Conservation (phyloP, 2,888 invertebrate species). For the Nasonovia ribisnigri region DNA sequence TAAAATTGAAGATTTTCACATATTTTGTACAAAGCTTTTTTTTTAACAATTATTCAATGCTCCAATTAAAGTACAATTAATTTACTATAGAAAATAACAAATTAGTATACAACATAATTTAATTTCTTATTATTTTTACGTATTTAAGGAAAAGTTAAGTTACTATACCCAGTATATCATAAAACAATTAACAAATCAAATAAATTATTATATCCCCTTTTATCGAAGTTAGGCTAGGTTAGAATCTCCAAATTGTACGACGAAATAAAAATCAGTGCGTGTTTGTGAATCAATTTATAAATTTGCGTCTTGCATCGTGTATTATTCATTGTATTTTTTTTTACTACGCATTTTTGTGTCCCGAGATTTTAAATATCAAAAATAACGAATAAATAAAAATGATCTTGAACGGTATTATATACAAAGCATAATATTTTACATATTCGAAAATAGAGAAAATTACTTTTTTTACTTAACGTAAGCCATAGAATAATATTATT, state of each 20-base stretch:
- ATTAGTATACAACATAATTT: not conserved
- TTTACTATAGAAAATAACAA: not conserved
- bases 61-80: not conserved
- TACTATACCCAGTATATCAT: not conserved
- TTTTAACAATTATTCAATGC: not conserved
- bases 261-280: not conserved
- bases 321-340: not conserved
- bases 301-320: not conserved
- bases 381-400: not conserved
- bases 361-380: not conserved
- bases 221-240: no score
- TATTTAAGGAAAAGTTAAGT: not conserved
- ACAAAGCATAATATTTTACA: not conserved
- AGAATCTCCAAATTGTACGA: no score
- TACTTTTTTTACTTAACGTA: not conserved
- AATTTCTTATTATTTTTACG: not conserved
- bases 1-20: not conserved
- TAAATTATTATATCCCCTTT: no score
- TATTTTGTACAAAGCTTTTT: not conserved
- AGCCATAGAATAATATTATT: no score
- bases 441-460: not conserved
- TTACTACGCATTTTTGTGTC: not conserved
- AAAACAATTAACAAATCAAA: no score
- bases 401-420: not conserved
- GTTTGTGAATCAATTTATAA: not conserved